Evolutionary conservation across 2,113 vertebrate genomes (phyloP).

Genomic region (Haplotaxodon microlepis): DNA sequence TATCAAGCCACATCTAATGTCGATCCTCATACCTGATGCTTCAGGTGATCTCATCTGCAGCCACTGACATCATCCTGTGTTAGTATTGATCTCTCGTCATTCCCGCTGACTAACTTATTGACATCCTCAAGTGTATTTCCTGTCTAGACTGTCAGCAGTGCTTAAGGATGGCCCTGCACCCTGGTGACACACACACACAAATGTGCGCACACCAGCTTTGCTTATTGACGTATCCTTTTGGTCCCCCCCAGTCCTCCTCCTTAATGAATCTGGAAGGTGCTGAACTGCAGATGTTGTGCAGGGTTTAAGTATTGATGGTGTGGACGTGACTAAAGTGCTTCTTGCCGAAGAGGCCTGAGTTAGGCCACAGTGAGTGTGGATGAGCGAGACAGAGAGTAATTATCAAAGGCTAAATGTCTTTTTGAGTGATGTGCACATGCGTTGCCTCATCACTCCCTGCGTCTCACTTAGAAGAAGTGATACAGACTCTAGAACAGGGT

Average conservation of each 20-base stretch:
- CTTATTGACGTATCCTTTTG: slow-evolving; percentile 21
- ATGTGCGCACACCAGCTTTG: neutral
- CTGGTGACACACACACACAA: neutral
- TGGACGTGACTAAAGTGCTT: slow-evolving; percentile 2
- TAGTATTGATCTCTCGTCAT: slow-evolving; percentile 40
- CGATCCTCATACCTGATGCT: neutral
- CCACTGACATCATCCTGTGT: slow-evolving; percentile 39
- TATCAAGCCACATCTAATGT: neutral
- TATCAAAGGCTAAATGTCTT: neutral
- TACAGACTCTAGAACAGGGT: neutral
- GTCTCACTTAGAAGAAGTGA: neutral
- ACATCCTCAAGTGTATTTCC: slow-evolving; percentile 62
- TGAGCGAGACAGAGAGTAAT: neutral
- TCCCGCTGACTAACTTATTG: slow-evolving; percentile 45
- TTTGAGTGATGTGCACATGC: neutral
- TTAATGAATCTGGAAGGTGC: slow-evolving; percentile 51
- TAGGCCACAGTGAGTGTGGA: neutral
- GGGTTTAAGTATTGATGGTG: slow-evolving; percentile 25
- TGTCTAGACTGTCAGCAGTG: slow-evolving; percentile 52
- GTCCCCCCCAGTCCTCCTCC: neutral
- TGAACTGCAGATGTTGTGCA: slow-evolving; percentile 23
- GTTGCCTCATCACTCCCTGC: neutral
- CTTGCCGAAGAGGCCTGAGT: neutral
- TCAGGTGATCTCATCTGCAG: slow-evolving; percentile 33
- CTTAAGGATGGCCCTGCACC: slow-evolving; percentile 46